phyloP scores from a whole-genome alignment of 2,888 invertebrate species.

The Ochlodes sylvanus region DNA sequence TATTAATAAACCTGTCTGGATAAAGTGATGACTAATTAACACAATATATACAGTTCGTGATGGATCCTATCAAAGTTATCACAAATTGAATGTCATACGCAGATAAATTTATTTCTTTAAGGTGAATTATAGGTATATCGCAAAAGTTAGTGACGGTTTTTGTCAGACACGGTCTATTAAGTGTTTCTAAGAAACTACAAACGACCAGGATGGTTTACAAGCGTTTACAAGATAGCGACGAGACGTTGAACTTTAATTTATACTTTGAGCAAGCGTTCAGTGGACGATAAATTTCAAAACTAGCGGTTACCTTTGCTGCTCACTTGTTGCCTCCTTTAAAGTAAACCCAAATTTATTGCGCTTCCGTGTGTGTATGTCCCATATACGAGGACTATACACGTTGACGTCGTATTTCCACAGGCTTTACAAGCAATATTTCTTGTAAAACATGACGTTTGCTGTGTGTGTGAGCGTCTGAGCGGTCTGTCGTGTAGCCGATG shows the following conservation, averaged over 20 bases:
- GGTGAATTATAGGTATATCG: neutral
- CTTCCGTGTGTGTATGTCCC: conserved; percentile 37
- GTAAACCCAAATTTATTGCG: conserved; percentile 39
- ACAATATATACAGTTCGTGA: too few species aligned
- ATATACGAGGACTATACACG: conserved; percentile 17
- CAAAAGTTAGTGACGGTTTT: neutral
- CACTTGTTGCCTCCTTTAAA: conserved; percentile 33
- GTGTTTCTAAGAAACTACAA: conserved; percentile 25
- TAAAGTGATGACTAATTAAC: too few species aligned
- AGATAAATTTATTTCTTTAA: neutral
- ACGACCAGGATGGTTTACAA: conserved; percentile 33
- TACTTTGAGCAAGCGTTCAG: conserved; percentile 34
- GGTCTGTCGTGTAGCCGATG: conserved; percentile 31
- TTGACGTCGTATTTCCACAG: conserved; percentile 23
- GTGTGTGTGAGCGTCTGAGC: conserved; percentile 11
- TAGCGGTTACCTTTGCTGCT: conserved; percentile 23
- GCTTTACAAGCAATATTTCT: conserved; percentile 33
- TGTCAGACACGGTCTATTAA: conserved; percentile 10
- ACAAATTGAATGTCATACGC: too few species aligned
- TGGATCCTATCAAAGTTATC: too few species aligned
- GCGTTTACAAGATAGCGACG: conserved; percentile 29
- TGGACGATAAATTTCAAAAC: conserved; percentile 36
- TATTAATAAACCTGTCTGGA: too few species aligned
- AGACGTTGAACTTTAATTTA: conserved; percentile 36
- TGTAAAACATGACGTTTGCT: conserved; percentile 35